A percentile compares a stretch with the other conserved stretches of the same genome.
phyloP scores from a whole-genome alignment of 2,113 vertebrate species.

The Alosa alosa region DNA sequence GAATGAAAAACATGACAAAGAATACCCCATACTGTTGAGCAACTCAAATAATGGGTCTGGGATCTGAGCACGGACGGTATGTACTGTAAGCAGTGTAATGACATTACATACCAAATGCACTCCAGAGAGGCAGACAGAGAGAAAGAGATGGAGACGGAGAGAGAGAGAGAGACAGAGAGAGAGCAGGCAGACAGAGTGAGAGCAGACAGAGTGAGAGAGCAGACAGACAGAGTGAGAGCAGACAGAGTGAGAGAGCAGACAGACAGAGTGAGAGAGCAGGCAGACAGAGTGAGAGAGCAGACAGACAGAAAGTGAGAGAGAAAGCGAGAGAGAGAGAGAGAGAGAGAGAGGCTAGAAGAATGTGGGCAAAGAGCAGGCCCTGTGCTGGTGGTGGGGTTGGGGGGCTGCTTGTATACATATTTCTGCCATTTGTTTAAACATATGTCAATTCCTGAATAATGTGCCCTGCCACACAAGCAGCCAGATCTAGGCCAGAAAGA shows the following conservation, averaged over 20 bases:
- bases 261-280: constrained; percentile 24
- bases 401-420: constrained; percentile 53
- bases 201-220: neutral
- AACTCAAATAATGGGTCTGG: too few species aligned
- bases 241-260: constrained; percentile 7
- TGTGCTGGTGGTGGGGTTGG: constrained; percentile 21
- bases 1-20: too few species aligned
- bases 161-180: constrained; percentile 24
- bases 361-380: constrained; percentile 41
- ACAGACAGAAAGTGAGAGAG: neutral
- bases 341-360: constrained; percentile 18
- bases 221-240: neutral
- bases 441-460: constrained; percentile 89
- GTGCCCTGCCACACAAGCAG: constrained; percentile 82
- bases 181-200: too few species aligned
- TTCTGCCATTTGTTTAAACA: constrained; percentile 75
- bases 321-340: neutral
- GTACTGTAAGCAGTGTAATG: too few species aligned
- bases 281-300: neutral
- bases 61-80: too few species aligned
- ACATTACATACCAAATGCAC: too few species aligned
- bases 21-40: too few species aligned
- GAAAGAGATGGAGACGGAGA: constrained; percentile 18
- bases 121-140: neutral
- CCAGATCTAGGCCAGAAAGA: constrained; percentile 57